A percentile compares a stretch with the other conserved stretches of the same genome.
Evolutionary conservation across 2,888 invertebrate species (phyloP).

Genomic region (Holacanthella duospinosa): DNA sequence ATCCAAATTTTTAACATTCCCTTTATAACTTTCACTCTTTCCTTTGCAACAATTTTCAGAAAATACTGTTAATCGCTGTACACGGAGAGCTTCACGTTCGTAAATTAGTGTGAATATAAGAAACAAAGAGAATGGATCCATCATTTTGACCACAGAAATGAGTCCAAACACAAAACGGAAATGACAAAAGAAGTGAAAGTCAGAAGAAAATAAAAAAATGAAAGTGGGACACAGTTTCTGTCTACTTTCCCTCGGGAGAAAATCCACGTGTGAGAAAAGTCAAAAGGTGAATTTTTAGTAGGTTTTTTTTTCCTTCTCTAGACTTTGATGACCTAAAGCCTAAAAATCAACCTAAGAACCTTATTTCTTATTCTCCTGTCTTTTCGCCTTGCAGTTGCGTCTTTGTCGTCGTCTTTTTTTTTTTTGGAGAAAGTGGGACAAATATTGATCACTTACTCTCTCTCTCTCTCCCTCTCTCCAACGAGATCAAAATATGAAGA

Average conservation of each 20-base stretch:
- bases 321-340: neutral
- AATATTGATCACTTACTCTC: neutral
- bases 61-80: neutral
- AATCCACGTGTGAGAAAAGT: neutral
- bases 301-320: too few species aligned
- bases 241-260: too few species aligned
- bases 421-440: neutral
- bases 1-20: slow-evolving; percentile 3
- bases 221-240: too few species aligned
- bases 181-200: neutral
- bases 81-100: neutral
- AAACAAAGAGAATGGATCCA: neutral
- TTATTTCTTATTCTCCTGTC: too few species aligned
- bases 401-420: too few species aligned
- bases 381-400: neutral
- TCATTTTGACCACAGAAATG: neutral
- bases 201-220: neutral
- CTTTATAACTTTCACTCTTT: neutral
- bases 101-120: neutral
- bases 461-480: neutral
- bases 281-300: too few species aligned
- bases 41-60: neutral
- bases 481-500: neutral
- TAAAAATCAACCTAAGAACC: too few species aligned
- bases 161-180: neutral